These are phyloP conservation scores for Hycleus cichorii DNA, from an alignment of 1,140 invertebrate species.

Conservation along the genomic window DNA sequence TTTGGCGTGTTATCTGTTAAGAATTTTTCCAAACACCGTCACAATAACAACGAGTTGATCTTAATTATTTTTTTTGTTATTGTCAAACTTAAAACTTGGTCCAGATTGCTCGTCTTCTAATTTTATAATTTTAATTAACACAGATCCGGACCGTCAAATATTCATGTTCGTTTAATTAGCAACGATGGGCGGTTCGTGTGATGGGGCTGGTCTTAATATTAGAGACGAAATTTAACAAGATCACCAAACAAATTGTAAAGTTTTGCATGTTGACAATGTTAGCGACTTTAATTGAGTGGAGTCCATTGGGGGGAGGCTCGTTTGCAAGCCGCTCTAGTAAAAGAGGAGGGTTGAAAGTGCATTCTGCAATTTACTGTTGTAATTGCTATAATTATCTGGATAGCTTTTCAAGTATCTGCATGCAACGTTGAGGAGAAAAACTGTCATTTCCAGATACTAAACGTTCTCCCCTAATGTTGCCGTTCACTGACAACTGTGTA, in stretches of 20 bases:
- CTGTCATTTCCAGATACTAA: too few relatives aligned
- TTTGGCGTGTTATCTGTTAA: too few relatives aligned
- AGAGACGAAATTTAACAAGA: conserved; percentile 12
- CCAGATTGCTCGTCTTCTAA: not conserved
- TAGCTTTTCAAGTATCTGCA: conserved; percentile 1
- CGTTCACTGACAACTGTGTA: not conserved
- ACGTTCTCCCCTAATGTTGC: not conserved
- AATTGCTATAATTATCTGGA: conserved; percentile 12
- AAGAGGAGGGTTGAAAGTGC: not conserved
- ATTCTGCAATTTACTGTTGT: conserved; percentile 11
- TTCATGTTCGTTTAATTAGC: conserved; percentile 21
- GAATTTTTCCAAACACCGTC: too few relatives aligned
- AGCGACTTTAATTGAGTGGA: conserved; percentile 13
- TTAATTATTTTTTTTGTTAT: too few relatives aligned
- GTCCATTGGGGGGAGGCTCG: not conserved
- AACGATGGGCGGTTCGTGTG: not conserved
- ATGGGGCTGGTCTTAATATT: too few relatives aligned
- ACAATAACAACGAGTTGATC: too few relatives aligned
- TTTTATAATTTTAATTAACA: conserved; percentile 16
- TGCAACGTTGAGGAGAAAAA: not conserved
- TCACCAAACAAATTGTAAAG: conserved; percentile 10
- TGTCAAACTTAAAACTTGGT: too few relatives aligned
- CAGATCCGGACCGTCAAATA: conserved; percentile 14
- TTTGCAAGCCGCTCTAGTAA: too few relatives aligned
- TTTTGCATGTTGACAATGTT: conserved; percentile 13